Evolutionary conservation across 2,797 vertebrate genomes (phyloP), one percentile per base, ranked within the genome.

Genomic region (Anguilla pacifica): DNA sequence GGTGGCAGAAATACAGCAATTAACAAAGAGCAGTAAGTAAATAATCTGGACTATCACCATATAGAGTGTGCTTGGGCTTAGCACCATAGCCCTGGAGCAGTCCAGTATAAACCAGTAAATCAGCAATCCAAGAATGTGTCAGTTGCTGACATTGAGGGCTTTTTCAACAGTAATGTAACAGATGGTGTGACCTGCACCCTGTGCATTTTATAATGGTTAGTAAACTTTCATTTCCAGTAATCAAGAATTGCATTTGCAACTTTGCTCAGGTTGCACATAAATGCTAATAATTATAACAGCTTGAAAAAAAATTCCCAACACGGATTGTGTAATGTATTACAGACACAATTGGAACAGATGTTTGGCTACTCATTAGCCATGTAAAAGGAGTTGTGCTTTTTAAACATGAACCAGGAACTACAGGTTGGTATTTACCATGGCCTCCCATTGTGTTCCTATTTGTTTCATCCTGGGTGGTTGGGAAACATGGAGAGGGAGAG

Each of bases 391-490:
- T 86, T 81, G 86, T 88, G 90, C 89, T 90, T 94, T 93, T 93
- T 92, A 91, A 94, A 93, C 91, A 94, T 92, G 90, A 91, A 91
- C 90, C 89, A 87, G 83, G 89, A 89, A 88, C 90, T 90, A 77
- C 88, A 87, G 90, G 67, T 93, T 91, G 91, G 89, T 93, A 94
- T 95, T 95, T 95, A 95, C 94, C 87, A 84, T 91, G 88, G 92
- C 88, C 90, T 93, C 95, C 95, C 89, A 92, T 89, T 46, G 93
- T 61, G 93, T 90, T 92, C 90, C 94, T 94, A 94, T 95, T 94
- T 94, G 93, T 94, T 93, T 94, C 94, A 92, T 91, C 91, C 91
- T 89, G 91, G 91, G 93, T 91, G 92, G 89, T 57, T 2, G 88
- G 88, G 90, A 79, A 86, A 86, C 57, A 22, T 53, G 25, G 89